Conservation (phyloP, 2,797 vertebrate species). For the Eptatretus atami region DNA sequence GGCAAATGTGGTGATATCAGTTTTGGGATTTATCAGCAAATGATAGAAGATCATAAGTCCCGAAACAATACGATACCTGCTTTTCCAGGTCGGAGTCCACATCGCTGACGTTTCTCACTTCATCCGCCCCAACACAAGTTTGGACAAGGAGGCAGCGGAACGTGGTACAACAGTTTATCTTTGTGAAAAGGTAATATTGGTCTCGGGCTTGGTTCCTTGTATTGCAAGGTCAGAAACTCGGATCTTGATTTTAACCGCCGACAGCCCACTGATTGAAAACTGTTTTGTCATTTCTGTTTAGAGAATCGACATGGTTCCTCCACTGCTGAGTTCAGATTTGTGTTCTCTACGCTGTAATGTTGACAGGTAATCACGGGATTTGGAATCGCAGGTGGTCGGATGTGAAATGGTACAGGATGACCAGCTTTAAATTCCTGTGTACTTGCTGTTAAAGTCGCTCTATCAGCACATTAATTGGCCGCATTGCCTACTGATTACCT, state of each 20-base stretch:
- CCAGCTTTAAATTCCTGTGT: too few relatives aligned
- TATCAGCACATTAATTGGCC: conserved; percentile 8
- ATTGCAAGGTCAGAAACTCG: neutral
- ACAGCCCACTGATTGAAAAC: neutral
- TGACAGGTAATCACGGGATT: conserved; percentile 31
- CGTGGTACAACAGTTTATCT: conserved; percentile 86
- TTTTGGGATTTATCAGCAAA: too few relatives aligned
- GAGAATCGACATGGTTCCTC: conserved; percentile 98
- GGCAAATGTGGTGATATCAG: too few relatives aligned
- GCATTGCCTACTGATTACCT: neutral
- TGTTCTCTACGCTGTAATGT: conserved; percentile 65
- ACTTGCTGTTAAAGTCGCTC: too few relatives aligned
- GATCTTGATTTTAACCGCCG: neutral
- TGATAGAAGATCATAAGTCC: too few relatives aligned
- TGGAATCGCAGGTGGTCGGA: too few relatives aligned
- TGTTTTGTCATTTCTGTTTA: conserved; percentile 14
- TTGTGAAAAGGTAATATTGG: conserved; percentile 49
- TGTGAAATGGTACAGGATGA: too few relatives aligned
- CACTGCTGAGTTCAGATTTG: conserved; percentile 76
- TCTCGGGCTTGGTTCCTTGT: neutral
- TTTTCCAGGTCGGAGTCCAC: conserved; percentile 53
- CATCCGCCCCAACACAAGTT: conserved; percentile 62
- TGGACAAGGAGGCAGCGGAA: conserved; percentile 65
- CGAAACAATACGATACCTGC: neutral
- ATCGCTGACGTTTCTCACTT: conserved; percentile 95